Evolutionary conservation across 2,888 invertebrate genomes (phyloP), one percentile per base, ranked within the genome.

Genomic region (Luffia ferchaultella): DNA sequence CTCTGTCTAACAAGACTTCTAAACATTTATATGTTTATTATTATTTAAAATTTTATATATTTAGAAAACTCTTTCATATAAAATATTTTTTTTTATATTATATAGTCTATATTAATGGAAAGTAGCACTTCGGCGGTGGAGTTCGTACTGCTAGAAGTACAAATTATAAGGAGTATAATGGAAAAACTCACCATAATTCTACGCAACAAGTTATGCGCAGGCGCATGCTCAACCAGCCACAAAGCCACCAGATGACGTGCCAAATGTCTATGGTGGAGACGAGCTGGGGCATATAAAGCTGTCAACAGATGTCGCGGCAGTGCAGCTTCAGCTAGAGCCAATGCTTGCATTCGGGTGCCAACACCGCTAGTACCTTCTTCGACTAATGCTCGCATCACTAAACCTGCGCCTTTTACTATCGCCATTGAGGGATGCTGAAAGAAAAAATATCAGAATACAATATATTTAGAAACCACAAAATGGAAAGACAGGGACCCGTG

Each of bases 401-500:
- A 84, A 0, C 99, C 98, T 0, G 98, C 98, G 42, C 98, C 98
- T 79, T 99, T 98, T 1, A 99, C 96, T 55, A 99, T 96, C 1
- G 99, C 98, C 86, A 98, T 88, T 2, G 98, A 98, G 1, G 97
- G 97, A 85, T 98, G 97, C 90, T 95, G 84, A 0, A 30, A 30
- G 30, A 30, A 30, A 30, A n/a, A n/a, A n/a, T n/a, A n/a, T n/a
- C n/a, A n/a, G n/a, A 30, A 30, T 30, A 30, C 30, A 30, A 30
- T 12, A 30, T 7, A 30, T 7, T 7, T 30, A 30, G 30, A 30
- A 30, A 30, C 30, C 3, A 30, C 5, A 30, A 30, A 30, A 30
- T 30, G 30, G 12, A 30, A 30, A n/a, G n/a, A n/a, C n/a, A n/a
- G n/a, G n/a, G n/a, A n/a, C n/a, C n/a, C n/a, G n/a, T n/a, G n/a